Evolutionary conservation across 2,888 invertebrate species (phyloP), one percentile per base, ranked within the genome.

Genomic region (Eulithis prunata): DNA sequence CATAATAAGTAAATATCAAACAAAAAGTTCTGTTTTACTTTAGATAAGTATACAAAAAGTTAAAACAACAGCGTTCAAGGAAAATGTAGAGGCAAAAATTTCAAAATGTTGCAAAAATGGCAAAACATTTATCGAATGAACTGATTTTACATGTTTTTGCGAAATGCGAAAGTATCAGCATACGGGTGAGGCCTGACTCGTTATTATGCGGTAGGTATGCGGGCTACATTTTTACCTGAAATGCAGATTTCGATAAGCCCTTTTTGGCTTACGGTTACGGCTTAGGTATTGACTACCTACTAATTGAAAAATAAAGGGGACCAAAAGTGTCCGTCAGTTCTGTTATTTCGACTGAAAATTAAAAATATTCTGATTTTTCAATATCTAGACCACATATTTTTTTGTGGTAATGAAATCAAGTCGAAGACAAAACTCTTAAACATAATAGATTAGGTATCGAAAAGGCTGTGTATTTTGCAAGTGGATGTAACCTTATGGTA

Each of bases 91-190:
- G 59, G 36, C 36, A 57, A 47, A 47, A 14, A 21, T 13, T n/a
- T 52, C 6, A 57, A 62, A 49, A 57, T 13, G 43, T 62, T 36
- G 61, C 58, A 13, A 62, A 64, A 41, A 32, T 66, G 66, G 62
- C 64, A 58, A 66, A 71, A 66, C 64, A 8, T 43, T 64, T 57
- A 68, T 63, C 68, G 57, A 64, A 55, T 64, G 68, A 59, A 64
- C 68, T 71, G 70, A 69, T 71, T 71, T 65, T 53, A 51, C 60
- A 55, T 70, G 53, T 62, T 38, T 62, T 66, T 69, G 61, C 63
- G 67, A 71, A 71, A 71, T 52, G 49, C 47, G 32, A 46, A 32
- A 54, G 45, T 63, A 56, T 41, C 46, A 55, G 21, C 38, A 71
- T 71, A 68, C 65, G 71, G 71, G 71, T 60, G 57, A 62, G 52